Conservation (phyloP, 1,140 invertebrate species). For the Laupala kohalensis region DNA sequence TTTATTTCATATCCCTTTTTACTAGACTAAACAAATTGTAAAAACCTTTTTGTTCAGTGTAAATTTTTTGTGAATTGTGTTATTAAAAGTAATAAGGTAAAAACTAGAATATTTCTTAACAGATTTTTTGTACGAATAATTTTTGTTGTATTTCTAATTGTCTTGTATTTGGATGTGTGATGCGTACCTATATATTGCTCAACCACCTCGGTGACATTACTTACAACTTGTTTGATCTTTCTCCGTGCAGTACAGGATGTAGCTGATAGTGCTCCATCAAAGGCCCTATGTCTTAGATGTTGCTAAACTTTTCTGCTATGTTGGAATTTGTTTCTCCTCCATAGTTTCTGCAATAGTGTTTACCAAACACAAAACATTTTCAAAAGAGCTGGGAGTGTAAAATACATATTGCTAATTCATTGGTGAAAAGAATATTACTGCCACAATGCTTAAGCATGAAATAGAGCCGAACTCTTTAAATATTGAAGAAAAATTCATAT, state of each 20-base stretch:
- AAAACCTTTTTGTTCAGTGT: too few relatives aligned
- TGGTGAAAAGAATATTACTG: background rate
- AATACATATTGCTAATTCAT: background rate
- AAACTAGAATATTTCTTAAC: too few relatives aligned
- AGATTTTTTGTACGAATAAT: too few relatives aligned
- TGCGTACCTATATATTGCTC: background rate
- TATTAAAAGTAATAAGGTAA: too few relatives aligned
- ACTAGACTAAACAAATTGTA: too few relatives aligned
- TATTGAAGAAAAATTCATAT: background rate
- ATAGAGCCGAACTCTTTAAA: background rate
- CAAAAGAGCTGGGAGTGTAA: too few relatives aligned
- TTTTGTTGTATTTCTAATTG: background rate
- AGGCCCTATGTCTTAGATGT: background rate
- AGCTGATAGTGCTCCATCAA: background rate
- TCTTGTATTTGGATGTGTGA: background rate
- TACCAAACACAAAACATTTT: too few relatives aligned
- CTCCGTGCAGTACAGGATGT: background rate
- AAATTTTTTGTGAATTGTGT: too few relatives aligned
- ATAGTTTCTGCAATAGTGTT: too few relatives aligned
- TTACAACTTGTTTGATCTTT: background rate
- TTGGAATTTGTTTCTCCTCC: background rate
- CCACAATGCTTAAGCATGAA: background rate
- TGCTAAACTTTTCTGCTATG: background rate
- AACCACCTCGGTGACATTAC: background rate
- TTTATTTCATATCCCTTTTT: too few relatives aligned